Percentiles rank a stretch among this genome's conserved stretches.
Conservation (phyloP, 2,888 invertebrate genomes). For the Cremastobaeus sp. region DNA sequence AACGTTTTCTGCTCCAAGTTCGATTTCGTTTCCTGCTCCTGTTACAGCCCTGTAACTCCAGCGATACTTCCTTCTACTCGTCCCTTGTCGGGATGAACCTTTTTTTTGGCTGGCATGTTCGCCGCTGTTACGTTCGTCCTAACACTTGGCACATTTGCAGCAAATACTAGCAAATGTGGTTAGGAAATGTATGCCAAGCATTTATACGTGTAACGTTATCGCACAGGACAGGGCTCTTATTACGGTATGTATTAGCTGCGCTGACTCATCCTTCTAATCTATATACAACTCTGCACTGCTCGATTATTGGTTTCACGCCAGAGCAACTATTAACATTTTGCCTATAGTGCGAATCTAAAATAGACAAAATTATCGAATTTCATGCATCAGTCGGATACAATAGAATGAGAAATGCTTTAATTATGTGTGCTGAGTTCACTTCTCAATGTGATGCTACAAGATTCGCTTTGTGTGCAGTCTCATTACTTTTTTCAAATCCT, state of each 20-base stretch:
- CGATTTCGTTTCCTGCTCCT: too few species aligned
- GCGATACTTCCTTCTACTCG: too few species aligned
- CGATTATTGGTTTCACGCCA: constrained; percentile 75
- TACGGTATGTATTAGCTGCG: constrained; percentile 74
- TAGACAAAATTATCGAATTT: constrained; percentile 60
- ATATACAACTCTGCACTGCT: constrained; percentile 69
- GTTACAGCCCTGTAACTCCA: too few species aligned
- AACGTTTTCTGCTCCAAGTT: too few species aligned
- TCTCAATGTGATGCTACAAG: constrained; percentile 26
- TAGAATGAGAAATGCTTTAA: constrained; percentile 41
- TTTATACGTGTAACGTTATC: constrained; percentile 67
- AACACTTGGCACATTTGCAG: constrained; percentile 59
- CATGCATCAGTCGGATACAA: constrained; percentile 48
- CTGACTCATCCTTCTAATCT: constrained; percentile 75
- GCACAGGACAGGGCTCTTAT: constrained; percentile 70
- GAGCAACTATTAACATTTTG: constrained; percentile 72
- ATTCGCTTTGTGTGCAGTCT: constrained; percentile 7
- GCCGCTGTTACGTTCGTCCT: constrained; percentile 51
- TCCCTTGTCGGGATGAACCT: constrained; percentile 51
- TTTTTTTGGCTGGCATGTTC: constrained; percentile 50
- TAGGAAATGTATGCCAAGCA: constrained; percentile 72
- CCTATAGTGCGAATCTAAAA: constrained; percentile 65
- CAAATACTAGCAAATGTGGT: constrained; percentile 71
- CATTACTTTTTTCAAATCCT: constrained; percentile 14
- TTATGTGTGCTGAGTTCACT: constrained; percentile 39